phyloP scores from a whole-genome alignment of 2,888 invertebrate species.

The Acrobasis consociella region DNA sequence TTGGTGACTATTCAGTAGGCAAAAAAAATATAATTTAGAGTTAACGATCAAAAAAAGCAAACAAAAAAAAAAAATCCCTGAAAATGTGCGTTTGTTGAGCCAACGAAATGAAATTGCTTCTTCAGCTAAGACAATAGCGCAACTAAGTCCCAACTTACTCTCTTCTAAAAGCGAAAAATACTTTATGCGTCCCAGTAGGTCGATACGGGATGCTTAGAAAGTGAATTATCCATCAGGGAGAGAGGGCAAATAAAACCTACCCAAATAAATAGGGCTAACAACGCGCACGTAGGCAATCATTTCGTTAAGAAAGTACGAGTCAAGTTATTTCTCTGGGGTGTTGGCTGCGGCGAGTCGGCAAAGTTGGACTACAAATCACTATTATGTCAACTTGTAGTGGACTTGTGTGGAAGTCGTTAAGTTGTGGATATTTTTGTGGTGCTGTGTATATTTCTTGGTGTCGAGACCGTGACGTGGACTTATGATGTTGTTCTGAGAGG shows the following conservation, averaged over 20 bases:
- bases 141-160: conserved; percentile 14
- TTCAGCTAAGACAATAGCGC: conserved; percentile 11
- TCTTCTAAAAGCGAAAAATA: conserved; percentile 48
- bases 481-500: not conserved
- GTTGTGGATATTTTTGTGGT: conserved; percentile 24
- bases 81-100: not conserved
- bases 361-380: conserved; percentile 67
- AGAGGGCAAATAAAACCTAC: conserved; percentile 74
- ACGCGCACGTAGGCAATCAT: conserved; percentile 80
- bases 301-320: conserved; percentile 78
- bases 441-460: conserved; percentile 8
- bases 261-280: conserved; percentile 78
- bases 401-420: conserved; percentile 42
- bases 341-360: conserved; percentile 39
- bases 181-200: conserved; percentile 73
- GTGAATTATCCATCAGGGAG: conserved; percentile 76
- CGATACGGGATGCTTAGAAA: conserved; percentile 76
- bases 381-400: conserved; percentile 66
- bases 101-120: not conserved
- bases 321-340: conserved; percentile 74
- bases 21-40: too few species aligned
- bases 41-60: too few species aligned
- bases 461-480: not conserved
- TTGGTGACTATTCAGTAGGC: too few species aligned
- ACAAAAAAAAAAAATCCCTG: too few species aligned